These are phyloP conservation scores for Cantharis rustica DNA, from an alignment of 2,888 invertebrate genomes.

Conservation along the genomic window DNA sequence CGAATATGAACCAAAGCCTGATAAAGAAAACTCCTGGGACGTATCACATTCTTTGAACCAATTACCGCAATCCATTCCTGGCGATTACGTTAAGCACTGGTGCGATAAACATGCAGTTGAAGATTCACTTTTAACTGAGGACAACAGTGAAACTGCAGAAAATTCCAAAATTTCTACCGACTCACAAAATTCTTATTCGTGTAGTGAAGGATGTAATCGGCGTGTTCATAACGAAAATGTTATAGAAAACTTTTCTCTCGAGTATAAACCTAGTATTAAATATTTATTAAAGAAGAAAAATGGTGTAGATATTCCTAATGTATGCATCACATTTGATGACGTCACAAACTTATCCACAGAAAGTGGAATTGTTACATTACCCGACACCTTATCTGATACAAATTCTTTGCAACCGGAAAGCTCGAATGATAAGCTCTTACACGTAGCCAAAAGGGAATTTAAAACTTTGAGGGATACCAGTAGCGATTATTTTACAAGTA, in stretches of 20 bases:
- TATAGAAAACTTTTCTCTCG: slow-evolving; percentile 15
- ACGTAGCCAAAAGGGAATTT: not conserved
- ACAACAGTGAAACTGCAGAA: not conserved
- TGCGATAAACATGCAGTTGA: slow-evolving; percentile 40
- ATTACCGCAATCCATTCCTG: slow-evolving; percentile 46
- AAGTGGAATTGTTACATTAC: slow-evolving; percentile 48
- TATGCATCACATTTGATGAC: slow-evolving; percentile 11
- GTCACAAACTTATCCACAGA: slow-evolving; percentile 41
- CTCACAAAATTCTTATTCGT: not conserved
- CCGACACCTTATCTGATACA: slow-evolving; percentile 31
- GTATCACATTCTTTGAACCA: not conserved
- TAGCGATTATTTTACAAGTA: slow-evolving; percentile 52
- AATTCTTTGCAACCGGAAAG: not conserved
- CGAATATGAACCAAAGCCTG: slow-evolving; percentile 59
- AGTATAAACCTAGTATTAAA: slow-evolving; percentile 17
- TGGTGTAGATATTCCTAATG: not conserved
- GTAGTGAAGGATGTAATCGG: not conserved
- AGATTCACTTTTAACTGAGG: not conserved
- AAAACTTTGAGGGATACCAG: slow-evolving; percentile 26
- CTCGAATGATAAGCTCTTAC: not conserved
- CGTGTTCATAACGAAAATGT: slow-evolving; percentile 5
- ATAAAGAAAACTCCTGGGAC: not conserved
- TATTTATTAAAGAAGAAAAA: not conserved
- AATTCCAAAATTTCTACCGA: not conserved
- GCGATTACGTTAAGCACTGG: slow-evolving; percentile 51